phyloP scores from a whole-genome alignment of 1,140 invertebrate genomes.

The Plodia interpunctella region DNA sequence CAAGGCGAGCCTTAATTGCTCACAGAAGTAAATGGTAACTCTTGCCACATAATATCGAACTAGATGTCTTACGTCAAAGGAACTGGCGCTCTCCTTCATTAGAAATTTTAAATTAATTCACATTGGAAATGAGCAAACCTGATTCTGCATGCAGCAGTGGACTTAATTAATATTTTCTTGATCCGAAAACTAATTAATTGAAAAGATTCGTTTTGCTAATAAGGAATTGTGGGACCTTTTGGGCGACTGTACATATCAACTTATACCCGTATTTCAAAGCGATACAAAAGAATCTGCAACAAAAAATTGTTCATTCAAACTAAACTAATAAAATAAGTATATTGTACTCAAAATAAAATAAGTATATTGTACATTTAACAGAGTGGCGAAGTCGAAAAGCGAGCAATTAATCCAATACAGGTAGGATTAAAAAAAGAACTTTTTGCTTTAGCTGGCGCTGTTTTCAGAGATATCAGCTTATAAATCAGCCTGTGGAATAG shows the following conservation, averaged over 20 bases:
- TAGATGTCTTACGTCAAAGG: conserved; percentile 20
- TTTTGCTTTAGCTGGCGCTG: background rate
- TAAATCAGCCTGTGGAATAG: conserved; percentile 39
- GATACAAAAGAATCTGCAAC: too few species aligned
- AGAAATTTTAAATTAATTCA: conserved; percentile 28
- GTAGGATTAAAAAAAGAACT: background rate
- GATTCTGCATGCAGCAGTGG: background rate
- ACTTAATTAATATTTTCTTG: background rate
- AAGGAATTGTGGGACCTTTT: too few species aligned
- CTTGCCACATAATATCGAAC: conserved; percentile 26
- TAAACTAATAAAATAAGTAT: too few species aligned
- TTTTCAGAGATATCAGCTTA: conserved; percentile 40
- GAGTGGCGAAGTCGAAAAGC: too few species aligned
- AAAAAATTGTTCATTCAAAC: too few species aligned
- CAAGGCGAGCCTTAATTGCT: conserved; percentile 34
- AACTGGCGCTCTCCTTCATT: conserved; percentile 27
- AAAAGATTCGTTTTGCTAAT: conserved; percentile 9
- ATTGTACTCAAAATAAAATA: too few species aligned
- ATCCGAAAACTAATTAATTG: too few species aligned
- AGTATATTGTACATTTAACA: too few species aligned
- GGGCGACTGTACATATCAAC: too few species aligned
- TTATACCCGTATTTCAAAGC: too few species aligned
- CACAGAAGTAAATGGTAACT: conserved; percentile 27
- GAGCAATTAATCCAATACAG: too few species aligned
- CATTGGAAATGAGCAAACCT: conserved; percentile 22